Evolutionary conservation across 2,888 invertebrate species (phyloP).

Genomic region (Minunthozetes semirufus): DNA sequence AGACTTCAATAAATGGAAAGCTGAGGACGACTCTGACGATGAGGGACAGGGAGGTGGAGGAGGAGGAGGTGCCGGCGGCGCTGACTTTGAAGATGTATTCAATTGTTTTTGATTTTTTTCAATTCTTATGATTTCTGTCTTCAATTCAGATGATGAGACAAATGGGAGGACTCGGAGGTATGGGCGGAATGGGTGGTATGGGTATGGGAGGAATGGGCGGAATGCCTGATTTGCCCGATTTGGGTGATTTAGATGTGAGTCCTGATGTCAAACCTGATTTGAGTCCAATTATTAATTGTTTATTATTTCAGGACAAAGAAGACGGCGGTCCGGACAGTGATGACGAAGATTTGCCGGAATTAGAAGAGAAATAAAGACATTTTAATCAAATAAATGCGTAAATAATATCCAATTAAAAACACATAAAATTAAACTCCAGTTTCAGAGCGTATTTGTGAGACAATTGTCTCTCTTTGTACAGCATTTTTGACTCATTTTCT

Average conservation of each 20-base stretch:
- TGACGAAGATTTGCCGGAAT: conserved; percentile 23
- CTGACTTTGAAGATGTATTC: conserved; percentile 57
- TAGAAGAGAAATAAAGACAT: neutral
- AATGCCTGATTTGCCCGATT: neutral
- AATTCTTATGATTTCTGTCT: conserved; percentile 38
- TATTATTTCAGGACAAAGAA: conserved; percentile 7
- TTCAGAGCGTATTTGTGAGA: too few species aligned
- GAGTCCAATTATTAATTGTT: neutral
- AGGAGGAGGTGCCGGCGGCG: conserved; percentile 40
- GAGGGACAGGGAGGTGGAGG: conserved; percentile 52
- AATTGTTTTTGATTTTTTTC: neutral
- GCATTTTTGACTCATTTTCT: neutral
- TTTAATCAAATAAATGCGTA: neutral
- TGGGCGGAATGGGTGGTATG: conserved; percentile 40
- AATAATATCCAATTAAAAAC: neutral
- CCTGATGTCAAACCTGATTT: neutral
- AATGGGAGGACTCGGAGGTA: conserved; percentile 56
- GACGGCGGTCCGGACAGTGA: conserved; percentile 23
- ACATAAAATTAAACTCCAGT: too few species aligned
- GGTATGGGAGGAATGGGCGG: conserved; percentile 22
- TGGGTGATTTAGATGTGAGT: conserved; percentile 30
- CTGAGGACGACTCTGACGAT: conserved; percentile 87
- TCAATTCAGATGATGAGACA: conserved; percentile 60
- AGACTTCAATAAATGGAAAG: conserved; percentile 96
- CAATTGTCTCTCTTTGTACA: too few species aligned